Conservation (phyloP, 2,888 invertebrate species). For the Eutolmus rufibarbis region DNA sequence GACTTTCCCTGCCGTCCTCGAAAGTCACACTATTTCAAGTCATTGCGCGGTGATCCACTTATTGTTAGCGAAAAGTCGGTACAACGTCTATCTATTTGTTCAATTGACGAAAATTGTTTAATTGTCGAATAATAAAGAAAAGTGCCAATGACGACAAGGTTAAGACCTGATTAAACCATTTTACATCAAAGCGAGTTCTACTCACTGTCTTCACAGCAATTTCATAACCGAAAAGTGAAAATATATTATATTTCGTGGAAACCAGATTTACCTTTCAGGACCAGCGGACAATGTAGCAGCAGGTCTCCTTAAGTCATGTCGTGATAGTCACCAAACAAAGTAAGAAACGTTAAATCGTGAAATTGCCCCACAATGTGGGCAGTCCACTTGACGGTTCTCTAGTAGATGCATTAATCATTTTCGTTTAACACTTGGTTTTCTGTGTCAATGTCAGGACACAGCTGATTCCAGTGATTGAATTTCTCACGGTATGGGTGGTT, state of each 20-base stretch:
- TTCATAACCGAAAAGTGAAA: neutral
- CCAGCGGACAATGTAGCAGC: neutral
- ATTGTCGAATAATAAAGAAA: neutral
- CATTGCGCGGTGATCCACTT: neutral
- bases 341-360: neutral
- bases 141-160: neutral
- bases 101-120: neutral
- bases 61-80: neutral
- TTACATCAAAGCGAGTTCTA: neutral
- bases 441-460: constrained; percentile 8
- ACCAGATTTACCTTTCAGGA: neutral
- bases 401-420: neutral
- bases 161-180: neutral
- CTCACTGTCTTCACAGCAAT: neutral
- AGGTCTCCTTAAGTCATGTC: neutral
- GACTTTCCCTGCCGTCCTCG: neutral
- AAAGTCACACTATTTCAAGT: neutral
- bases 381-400: neutral
- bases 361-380: neutral
- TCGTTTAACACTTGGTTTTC: neutral
- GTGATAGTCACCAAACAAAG: neutral
- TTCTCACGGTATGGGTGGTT: neutral
- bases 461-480: neutral
- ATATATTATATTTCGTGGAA: neutral
- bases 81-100: neutral